phyloP scores from a whole-genome alignment of 1,140 invertebrate genomes.

The Aradophagus sp. region DNA sequence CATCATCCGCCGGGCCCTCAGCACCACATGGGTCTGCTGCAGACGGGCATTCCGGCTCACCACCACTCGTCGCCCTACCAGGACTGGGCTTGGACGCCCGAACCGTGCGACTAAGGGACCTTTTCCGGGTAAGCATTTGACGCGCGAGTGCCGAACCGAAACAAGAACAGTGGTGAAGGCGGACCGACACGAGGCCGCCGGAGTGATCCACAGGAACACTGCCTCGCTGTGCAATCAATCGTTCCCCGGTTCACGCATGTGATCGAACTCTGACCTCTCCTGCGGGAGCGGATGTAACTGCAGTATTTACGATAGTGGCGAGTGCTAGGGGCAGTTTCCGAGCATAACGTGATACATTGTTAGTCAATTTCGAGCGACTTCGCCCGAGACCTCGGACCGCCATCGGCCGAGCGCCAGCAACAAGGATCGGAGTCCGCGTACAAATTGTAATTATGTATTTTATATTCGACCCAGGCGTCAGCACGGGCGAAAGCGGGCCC shows the following conservation, averaged over 20 bases:
- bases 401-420: slow-evolving; percentile 21
- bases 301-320: slow-evolving; percentile 50
- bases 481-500: slow-evolving; percentile 30
- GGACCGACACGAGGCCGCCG: slow-evolving; percentile 11
- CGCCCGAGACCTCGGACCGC: slow-evolving; percentile 38
- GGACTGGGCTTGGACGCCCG: slow-evolving; percentile 70
- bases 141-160: too few relatives aligned
- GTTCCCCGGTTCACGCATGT: slow-evolving; percentile 25
- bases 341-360: slow-evolving; percentile 52
- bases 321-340: slow-evolving; percentile 30
- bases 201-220: slow-evolving; percentile 5
- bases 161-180: slow-evolving; percentile 7
- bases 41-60: slow-evolving; percentile 62
- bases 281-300: slow-evolving; percentile 27
- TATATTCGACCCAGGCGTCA: slow-evolving; percentile 29
- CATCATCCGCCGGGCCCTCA: slow-evolving; percentile 51
- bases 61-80: slow-evolving; percentile 65
- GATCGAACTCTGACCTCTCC: slow-evolving; percentile 32
- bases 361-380: slow-evolving; percentile 53
- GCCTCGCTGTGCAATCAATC: slow-evolving; percentile 32
- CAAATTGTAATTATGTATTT: slow-evolving; percentile 56
- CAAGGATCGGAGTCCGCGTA: slow-evolving; percentile 24
- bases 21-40: slow-evolving; percentile 63
- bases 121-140: slow-evolving; percentile 2
- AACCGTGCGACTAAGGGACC: slow-evolving; percentile 67